Evolutionary conservation across 2,888 invertebrate genomes (phyloP).

Genomic region (Lycophotia porphyrea): DNA sequence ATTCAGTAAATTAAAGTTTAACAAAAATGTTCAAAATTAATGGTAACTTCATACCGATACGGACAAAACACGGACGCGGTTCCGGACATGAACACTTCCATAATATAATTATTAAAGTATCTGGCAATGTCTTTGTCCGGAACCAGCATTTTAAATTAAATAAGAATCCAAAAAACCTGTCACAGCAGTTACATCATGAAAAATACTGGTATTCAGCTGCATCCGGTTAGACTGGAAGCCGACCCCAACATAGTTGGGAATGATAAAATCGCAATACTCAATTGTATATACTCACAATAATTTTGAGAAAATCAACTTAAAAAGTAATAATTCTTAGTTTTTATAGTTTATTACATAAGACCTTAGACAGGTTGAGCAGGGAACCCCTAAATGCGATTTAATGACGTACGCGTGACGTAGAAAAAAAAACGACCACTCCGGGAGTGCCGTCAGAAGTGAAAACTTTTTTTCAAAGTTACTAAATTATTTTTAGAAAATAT

Average conservation of each 20-base stretch:
- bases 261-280: constrained; percentile 21
- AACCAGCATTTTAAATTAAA: too few species aligned
- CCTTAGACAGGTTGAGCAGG: not conserved
- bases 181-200: too few species aligned
- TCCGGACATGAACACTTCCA: not conserved
- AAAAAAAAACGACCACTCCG: too few species aligned
- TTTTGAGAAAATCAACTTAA: constrained; percentile 46
- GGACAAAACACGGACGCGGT: not conserved
- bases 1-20: not conserved
- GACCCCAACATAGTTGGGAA: not conserved
- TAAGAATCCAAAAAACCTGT: too few species aligned
- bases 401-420: not conserved
- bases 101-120: not conserved
- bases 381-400: constrained; percentile 8
- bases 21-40: not conserved
- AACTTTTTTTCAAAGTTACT: too few species aligned
- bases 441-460: too few species aligned
- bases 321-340: constrained; percentile 49
- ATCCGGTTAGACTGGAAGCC: not conserved
- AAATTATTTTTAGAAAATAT: too few species aligned
- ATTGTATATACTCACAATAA: constrained; percentile 46
- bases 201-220: not conserved
- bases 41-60: not conserved
- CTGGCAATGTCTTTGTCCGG: too few species aligned
- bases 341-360: constrained; percentile 35